Evolutionary conservation across 2,888 invertebrate genomes (phyloP).

Genomic region (Serrognathus titanus): DNA sequence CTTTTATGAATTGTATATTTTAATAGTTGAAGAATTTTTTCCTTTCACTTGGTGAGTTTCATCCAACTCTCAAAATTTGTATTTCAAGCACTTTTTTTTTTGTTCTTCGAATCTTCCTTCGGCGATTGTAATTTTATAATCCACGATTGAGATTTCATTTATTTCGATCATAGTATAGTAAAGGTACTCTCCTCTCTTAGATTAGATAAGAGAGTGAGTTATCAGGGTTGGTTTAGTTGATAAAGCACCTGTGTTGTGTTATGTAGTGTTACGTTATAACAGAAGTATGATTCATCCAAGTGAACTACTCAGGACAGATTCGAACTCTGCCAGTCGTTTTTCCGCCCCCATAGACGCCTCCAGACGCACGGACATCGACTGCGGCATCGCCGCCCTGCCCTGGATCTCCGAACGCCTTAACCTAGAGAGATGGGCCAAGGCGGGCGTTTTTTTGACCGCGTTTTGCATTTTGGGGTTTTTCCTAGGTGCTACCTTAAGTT

Average conservation of each 20-base stretch:
- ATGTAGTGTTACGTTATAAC: neutral
- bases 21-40: too few relatives aligned
- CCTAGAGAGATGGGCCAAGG: conserved; percentile 48
- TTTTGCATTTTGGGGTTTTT: conserved; percentile 45
- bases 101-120: too few relatives aligned
- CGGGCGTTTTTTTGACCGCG: conserved; percentile 49
- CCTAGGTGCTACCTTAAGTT: conserved; percentile 51
- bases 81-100: too few relatives aligned
- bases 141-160: too few relatives aligned
- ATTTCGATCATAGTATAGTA: too few relatives aligned
- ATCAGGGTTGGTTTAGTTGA: neutral
- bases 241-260: conserved; percentile 2
- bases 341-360: conserved; percentile 34
- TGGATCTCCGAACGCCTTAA: conserved; percentile 46
- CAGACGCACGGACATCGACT: conserved; percentile 45
- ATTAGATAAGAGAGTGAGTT: neutral
- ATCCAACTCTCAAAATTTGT: too few relatives aligned
- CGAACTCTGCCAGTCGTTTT: conserved; percentile 33
- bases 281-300: conserved; percentile 40
- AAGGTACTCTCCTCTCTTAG: too few relatives aligned
- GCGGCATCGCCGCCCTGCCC: conserved; percentile 50
- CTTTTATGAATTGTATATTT: too few relatives aligned
- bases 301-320: conserved; percentile 38
- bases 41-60: too few relatives aligned
- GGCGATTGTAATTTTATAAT: too few relatives aligned